phyloP scores from a whole-genome alignment of 2,113 vertebrate species.

The Pteropus alecto region DNA sequence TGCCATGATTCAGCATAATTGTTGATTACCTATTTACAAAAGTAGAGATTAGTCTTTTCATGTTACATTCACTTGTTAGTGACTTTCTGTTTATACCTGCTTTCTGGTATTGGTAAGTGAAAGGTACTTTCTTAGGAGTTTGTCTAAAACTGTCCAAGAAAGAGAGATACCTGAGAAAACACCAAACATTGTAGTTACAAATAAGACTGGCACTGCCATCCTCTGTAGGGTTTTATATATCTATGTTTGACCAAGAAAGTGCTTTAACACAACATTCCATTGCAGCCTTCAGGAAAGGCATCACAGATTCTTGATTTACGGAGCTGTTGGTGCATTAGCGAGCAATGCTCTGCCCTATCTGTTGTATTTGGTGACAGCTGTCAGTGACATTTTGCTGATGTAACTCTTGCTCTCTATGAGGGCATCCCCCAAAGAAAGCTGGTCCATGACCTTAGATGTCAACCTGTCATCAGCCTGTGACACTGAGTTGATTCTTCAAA shows the following conservation, averaged over 20 bases:
- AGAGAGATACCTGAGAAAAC: not conserved
- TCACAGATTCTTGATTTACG: not conserved
- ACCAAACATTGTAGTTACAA: not conserved
- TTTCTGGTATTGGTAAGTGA: not conserved
- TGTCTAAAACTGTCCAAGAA: not conserved
- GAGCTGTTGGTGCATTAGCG: not conserved
- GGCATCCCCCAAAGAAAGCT: conserved; percentile 57
- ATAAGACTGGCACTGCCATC: not conserved
- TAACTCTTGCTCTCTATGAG: conserved; percentile 19
- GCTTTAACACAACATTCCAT: not conserved
- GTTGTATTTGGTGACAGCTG: conserved; percentile 60
- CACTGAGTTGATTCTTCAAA: conserved; percentile 20
- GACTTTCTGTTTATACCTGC: not conserved
- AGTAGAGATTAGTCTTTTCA: not conserved
- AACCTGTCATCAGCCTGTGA: conserved; percentile 57
- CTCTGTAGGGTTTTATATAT: not conserved
- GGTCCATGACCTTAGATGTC: conserved; percentile 63
- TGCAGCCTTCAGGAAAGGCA: not conserved
- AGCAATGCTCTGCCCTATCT: not conserved
- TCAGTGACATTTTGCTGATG: conserved; percentile 63
- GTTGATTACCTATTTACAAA: not conserved
- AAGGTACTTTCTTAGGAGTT: not conserved
- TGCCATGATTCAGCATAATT: not conserved
- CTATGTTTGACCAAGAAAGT: not conserved
- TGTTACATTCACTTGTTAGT: not conserved